phyloP scores from a whole-genome alignment of 2,113 vertebrate species.

The Phalacrocorax pelagicus region DNA sequence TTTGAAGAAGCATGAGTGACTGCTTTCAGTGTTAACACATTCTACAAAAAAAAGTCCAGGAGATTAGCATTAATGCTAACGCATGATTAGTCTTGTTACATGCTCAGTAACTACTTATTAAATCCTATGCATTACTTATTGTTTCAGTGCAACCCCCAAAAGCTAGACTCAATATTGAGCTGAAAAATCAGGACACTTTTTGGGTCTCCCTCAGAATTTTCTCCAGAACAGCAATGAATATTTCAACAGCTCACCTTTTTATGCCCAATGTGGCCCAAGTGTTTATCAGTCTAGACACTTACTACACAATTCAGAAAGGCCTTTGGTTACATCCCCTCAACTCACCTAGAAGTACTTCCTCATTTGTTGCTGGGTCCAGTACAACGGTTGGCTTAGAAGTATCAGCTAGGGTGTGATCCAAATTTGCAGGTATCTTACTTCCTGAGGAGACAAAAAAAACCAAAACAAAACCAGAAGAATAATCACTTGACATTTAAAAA shows the following conservation, averaged over 20 bases:
- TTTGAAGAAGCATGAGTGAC: not conserved
- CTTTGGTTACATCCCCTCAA: not conserved
- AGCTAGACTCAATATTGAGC: not conserved
- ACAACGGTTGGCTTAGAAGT: constrained; percentile 44
- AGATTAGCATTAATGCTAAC: not conserved
- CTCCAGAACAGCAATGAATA: not conserved
- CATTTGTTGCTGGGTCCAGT: constrained; percentile 58
- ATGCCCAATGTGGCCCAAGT: not conserved
- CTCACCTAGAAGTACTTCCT: constrained; percentile 69
- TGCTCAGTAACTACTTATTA: not conserved
- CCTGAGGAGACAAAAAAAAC: constrained; percentile 39
- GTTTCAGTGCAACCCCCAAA: not conserved
- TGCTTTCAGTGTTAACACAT: constrained; percentile 59
- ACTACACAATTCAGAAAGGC: not conserved
- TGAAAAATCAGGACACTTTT: not conserved
- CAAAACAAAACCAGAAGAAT: not conserved
- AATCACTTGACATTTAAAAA: not conserved
- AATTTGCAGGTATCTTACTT: not conserved
- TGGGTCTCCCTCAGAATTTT: not conserved
- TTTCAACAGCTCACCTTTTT: not conserved
- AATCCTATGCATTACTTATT: not conserved
- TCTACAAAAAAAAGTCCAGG: constrained; percentile 50
- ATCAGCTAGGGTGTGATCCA: constrained; percentile 29
- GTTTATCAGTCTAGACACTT: not conserved
- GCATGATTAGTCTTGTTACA: not conserved